Base-by-base conservation (phyloP, 2,113 vertebrate genomes). In the Oncorhynchus masou region DNA sequence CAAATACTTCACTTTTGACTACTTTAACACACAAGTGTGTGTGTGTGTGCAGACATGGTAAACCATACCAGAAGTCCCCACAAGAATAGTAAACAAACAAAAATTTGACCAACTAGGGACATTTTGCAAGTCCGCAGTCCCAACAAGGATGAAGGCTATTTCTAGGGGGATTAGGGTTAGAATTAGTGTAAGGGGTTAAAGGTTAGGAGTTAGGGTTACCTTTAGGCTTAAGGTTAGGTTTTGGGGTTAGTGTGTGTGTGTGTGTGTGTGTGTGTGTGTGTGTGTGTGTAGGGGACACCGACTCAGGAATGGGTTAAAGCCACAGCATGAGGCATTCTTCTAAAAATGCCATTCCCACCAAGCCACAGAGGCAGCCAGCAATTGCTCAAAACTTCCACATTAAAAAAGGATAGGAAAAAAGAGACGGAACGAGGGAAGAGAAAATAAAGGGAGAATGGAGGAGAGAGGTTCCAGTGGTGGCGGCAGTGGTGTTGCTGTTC, bases 351-450 rank as follows among this genome's bases (percentile, higher is more conserved):
- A 87, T 93, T 93, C 90, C 92, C 90, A 90, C 88, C 87, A 84
- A 93, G 89, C 91, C 92, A 88, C 92, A 91, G 90, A 89, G 91
- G 88, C 90, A 90, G 91, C 88, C 90, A 94, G 90, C 85, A 90
- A 92, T 90, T 90, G 91, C 92, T 94, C 91, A 93, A 87, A 94
- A 92, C 93, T 93, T 94, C 93, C 93, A 93, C 92, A 93, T 93
- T 90, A 93, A 92, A 94, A 91, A 85, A 86, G 86, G 77, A 83
- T 79, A 81, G 85, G 83, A 79, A 83, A 83, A 57, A 31, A 49
- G 29, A 29, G 45, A 49, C 8, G 15, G 20, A n/a, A 22, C 22
- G 34, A 71, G 75, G 57, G 64, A 82, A 68, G 20, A 81, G 60
- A 39, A 77, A 25, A 70, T 75, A 67, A 71, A 31, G 64, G 66